A percentile compares a stretch with the other conserved stretches of the same genome.
phyloP scores from a whole-genome alignment of 1,140 invertebrate genomes.

The Drosophila insularis region DNA sequence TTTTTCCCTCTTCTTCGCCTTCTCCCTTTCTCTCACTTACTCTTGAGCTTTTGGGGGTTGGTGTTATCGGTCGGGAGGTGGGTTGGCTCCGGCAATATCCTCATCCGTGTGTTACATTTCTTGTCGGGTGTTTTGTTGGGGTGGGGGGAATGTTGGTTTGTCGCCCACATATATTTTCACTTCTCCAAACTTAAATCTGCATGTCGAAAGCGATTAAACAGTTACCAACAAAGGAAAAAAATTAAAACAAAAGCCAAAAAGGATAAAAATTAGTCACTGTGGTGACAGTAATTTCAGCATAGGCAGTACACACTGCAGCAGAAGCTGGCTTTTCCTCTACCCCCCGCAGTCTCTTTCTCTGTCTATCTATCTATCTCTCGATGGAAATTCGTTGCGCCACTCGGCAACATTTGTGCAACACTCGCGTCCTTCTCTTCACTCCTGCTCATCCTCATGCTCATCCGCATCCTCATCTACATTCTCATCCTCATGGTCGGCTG shows the following conservation, averaged over 20 bases:
- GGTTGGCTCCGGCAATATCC: conserved; percentile 42
- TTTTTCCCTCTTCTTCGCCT: background rate
- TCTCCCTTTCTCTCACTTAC: background rate
- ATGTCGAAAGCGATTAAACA: conserved; percentile 82
- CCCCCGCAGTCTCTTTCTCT: background rate
- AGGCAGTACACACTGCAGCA: conserved; percentile 23
- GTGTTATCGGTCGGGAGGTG: conserved; percentile 51
- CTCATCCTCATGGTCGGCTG: conserved; percentile 23
- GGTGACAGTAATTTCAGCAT: conserved; percentile 68
- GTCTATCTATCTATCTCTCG: conserved; percentile 2
- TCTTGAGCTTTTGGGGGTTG: conserved; percentile 19
- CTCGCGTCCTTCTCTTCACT: conserved; percentile 35
- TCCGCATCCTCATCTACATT: conserved; percentile 27
- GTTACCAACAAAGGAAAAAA: conserved; percentile 50
- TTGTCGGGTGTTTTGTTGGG: background rate
- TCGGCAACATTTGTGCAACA: conserved; percentile 79
- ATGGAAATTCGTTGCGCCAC: conserved; percentile 69
- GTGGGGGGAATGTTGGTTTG: conserved; percentile 2
- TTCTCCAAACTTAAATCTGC: conserved; percentile 75
- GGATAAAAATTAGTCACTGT: conserved; percentile 80
- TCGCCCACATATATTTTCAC: conserved; percentile 18
- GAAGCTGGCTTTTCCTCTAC: background rate
- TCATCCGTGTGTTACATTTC: conserved; percentile 42
- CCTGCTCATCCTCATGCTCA: conserved; percentile 14
- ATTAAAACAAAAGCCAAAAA: conserved; percentile 44